phyloP scores from a whole-genome alignment of 2,113 vertebrate genomes.

The Formicarius rufipectus region DNA sequence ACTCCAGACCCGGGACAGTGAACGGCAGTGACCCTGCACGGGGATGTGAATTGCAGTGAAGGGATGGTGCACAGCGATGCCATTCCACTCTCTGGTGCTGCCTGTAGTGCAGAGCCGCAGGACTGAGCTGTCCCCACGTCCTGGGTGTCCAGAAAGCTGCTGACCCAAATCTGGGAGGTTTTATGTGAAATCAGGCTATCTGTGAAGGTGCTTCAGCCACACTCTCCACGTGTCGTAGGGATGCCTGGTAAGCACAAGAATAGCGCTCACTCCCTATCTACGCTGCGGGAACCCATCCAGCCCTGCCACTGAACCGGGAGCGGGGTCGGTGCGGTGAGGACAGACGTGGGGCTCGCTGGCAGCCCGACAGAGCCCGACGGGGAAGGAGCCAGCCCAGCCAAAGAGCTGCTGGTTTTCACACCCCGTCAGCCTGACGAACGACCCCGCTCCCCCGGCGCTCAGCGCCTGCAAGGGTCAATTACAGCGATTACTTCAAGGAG shows the following conservation, averaged over 20 bases:
- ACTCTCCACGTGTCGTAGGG: accelerated
- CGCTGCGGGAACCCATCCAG: not conserved
- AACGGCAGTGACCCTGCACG: accelerated
- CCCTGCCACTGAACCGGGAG: accelerated
- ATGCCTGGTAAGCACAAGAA: not conserved
- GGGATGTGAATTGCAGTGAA: too few species aligned
- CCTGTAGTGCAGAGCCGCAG: not conserved
- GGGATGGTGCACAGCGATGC: not conserved
- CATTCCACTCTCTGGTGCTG: accelerated
- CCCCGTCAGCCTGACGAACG: not conserved
- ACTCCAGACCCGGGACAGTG: not conserved
- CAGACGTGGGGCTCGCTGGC: accelerated
- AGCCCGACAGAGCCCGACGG: not conserved
- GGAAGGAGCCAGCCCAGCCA: not conserved
- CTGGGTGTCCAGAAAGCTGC: not conserved
- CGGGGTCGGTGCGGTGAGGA: accelerated
- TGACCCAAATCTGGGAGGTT: not conserved
- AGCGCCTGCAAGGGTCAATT: constrained; percentile 64
- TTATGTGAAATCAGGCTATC: not conserved
- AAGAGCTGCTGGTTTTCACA: constrained; percentile 44
- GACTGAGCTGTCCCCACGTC: accelerated
- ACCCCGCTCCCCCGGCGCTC: not conserved
- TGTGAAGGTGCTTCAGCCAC: not conserved
- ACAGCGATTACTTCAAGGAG: constrained; percentile 61
- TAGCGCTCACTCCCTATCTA: not conserved